Base-by-base conservation (phyloP, 2,797 vertebrate genomes). In the Holocentrus rufus region DNA sequence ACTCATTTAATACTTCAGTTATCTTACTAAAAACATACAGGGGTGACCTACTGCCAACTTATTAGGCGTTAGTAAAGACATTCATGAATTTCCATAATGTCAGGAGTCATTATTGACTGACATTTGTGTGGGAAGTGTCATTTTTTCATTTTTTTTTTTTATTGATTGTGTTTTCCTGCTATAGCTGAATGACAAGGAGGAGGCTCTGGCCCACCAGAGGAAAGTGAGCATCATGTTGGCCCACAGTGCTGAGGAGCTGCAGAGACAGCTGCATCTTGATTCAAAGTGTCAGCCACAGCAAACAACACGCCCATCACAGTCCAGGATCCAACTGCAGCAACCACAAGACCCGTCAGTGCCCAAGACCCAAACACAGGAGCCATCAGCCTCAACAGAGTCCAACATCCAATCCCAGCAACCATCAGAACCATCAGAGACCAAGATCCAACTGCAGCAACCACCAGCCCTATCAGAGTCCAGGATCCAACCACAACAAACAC, bases 151-250 rank as follows among this genome's bases (percentile, higher is more conserved):
- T 9, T 44, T 27, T 23, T 27, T 23, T 34, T 20, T 55, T 49
- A 5, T 14, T 71, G 20, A 10, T 55, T 46, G 30, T 69, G 10
- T 85, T 84, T 73, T 71, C 34, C n/a, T 75, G 54, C 62, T 84
- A 47, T 69, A 98, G 97, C 69, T 98, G 49, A 97, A 96, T 46
- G 96, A 98, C 84, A 98, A 96, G 80, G 97, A 98, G 70, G 96
- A 95, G 87, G 96, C 95, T 6, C 72, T 98, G 85, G 96, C 97
- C 5, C 97, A 98, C 85, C 97, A 98, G 82, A 95, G 95, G 75
- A 98, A 97, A 88, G 96, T 98, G 52, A 98, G 96, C 85, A 95
- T 96, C 82, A 97, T 98, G 96, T 88, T 98, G 34, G 96, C 96
- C 5, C 94, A 89, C 14, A 92, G 90, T 0, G 81, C 95, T 13